Percentiles rank a stretch among this genome's conserved stretches.
These are phyloP conservation scores for Malurus cyaneus DNA, from an alignment of 2,113 vertebrate genomes.

Conservation along the genomic window DNA sequence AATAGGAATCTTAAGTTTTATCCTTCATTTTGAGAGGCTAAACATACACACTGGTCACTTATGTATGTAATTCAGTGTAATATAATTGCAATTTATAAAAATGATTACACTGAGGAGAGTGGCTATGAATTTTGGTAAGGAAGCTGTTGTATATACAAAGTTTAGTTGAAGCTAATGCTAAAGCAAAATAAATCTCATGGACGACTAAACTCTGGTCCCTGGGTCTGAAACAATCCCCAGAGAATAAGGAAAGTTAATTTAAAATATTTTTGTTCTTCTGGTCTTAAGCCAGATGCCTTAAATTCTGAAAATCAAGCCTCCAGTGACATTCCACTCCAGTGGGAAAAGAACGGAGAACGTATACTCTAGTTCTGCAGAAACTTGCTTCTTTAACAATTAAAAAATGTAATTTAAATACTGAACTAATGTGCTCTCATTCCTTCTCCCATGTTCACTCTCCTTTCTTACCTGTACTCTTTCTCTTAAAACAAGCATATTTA, in stretches of 20 bases:
- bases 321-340: conserved; percentile 62
- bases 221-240: conserved; percentile 54
- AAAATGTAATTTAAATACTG: neutral
- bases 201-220: conserved; percentile 48
- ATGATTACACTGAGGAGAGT: neutral
- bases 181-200: conserved; percentile 66
- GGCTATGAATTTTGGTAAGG: conserved; percentile 48
- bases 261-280: conserved; percentile 71
- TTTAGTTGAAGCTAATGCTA: conserved; percentile 43
- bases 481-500: neutral
- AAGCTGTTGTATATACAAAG: conserved; percentile 53
- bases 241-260: conserved; percentile 66
- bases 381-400: neutral
- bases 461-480: neutral
- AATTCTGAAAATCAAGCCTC: conserved; percentile 66
- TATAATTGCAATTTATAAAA: conserved; percentile 48
- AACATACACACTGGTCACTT: neutral
- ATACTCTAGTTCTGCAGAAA: neutral
- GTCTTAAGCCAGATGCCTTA: conserved; percentile 67
- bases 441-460: neutral
- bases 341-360: conserved; percentile 51
- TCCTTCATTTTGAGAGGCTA: neutral
- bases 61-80: neutral
- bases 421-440: neutral
- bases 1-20: neutral